Conservation (phyloP, 2,888 invertebrate genomes). For the Cosmorhoe ocellata region DNA sequence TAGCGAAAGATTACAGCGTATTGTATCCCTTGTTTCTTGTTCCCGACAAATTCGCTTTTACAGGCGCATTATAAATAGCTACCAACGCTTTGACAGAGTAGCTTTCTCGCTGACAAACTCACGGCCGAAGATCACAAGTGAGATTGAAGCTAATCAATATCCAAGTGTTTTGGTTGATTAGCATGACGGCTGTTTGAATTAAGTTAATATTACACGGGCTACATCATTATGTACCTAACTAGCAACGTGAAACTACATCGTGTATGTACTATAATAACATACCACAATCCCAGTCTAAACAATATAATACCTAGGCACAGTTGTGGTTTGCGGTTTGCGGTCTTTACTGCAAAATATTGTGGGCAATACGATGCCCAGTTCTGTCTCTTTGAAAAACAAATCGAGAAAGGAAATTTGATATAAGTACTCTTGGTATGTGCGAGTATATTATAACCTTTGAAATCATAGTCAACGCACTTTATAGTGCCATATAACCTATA, state of each 20-base stretch:
- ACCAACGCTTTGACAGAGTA: slow-evolving; percentile 20
- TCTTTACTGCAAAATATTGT: slow-evolving; percentile 60
- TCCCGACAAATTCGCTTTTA: slow-evolving; percentile 24
- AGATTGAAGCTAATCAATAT: slow-evolving; percentile 20
- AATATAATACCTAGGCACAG: slow-evolving; percentile 35
- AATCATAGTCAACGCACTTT: slow-evolving; percentile 4
- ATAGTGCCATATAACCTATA: background rate
- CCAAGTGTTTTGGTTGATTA: slow-evolving; percentile 12
- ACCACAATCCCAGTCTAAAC: background rate
- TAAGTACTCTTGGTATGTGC: slow-evolving; percentile 16
- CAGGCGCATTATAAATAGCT: slow-evolving; percentile 25
- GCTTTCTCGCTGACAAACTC: slow-evolving; percentile 34
- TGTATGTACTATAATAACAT: background rate
- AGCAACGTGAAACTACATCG: background rate
- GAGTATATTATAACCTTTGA: slow-evolving; percentile 9
- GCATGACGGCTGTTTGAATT: background rate
- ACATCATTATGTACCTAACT: too few species aligned
- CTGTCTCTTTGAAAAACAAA: slow-evolving; percentile 52
- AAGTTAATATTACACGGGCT: too few species aligned
- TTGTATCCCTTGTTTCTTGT: slow-evolving; percentile 36
- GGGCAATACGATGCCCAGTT: slow-evolving; percentile 58
- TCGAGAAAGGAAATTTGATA: slow-evolving; percentile 48
- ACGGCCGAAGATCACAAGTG: slow-evolving; percentile 18
- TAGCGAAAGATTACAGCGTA: slow-evolving; percentile 41
- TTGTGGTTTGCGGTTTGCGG: slow-evolving; percentile 66